Conservation (phyloP, 2,888 invertebrate species). For the Caenorhabditis angaria region DNA sequence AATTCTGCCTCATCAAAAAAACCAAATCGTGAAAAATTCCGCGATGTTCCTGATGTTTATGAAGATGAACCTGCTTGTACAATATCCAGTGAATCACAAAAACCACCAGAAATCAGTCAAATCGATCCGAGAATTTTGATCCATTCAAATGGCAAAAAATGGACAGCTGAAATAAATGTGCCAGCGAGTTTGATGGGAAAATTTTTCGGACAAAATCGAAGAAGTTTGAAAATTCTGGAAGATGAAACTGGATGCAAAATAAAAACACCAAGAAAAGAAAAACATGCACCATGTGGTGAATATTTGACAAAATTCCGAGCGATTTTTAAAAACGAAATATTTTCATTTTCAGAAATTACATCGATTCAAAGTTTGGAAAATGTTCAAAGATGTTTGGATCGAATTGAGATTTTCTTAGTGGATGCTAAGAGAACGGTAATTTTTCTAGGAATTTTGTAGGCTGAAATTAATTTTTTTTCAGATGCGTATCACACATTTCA, state of each 20-base stretch:
- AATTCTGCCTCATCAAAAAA: not conserved
- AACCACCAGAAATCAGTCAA: not conserved
- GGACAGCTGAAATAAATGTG: constrained; percentile 12
- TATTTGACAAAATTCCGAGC: not conserved
- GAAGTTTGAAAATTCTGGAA: constrained; percentile 28
- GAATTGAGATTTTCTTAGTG: constrained; percentile 38
- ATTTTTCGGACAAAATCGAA: constrained; percentile 25
- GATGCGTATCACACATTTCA: constrained; percentile 44
- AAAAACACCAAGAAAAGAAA: constrained; percentile 34
- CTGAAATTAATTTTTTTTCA: constrained; percentile 7
- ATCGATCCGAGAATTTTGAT: not conserved
- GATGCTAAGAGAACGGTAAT: constrained; percentile 16
- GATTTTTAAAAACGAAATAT: not conserved
- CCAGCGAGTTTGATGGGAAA: constrained; percentile 17
- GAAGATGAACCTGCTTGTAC: not conserved
- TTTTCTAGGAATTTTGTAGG: not conserved
- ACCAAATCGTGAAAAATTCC: not conserved
- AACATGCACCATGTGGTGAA: constrained; percentile 32
- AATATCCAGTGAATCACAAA: not conserved
- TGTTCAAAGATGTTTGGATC: constrained; percentile 51
- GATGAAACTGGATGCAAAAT: constrained; percentile 43
- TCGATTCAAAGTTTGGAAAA: constrained; percentile 41
- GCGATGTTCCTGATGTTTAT: not conserved
- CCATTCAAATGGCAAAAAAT: constrained; percentile 19
- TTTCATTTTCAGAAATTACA: constrained; percentile 30